A percentile compares a stretch with the other conserved stretches of the same genome.
Conservation (phyloP, 2,113 vertebrate species). For the Astur gentilis region DNA sequence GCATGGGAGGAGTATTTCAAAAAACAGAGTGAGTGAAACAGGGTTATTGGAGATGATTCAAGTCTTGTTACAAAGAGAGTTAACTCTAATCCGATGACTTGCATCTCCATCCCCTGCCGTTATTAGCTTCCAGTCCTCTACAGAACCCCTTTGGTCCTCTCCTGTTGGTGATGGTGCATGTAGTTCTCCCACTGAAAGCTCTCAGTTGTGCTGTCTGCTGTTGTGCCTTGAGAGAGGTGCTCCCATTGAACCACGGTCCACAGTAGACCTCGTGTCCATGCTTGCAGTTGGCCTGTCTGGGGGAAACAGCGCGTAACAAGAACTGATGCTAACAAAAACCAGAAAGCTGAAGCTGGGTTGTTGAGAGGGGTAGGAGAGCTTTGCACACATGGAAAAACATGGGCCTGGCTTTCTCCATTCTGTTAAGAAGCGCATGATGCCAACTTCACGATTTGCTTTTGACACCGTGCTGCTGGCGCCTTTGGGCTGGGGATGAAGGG, state of each 20-base stretch:
- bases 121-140: neutral
- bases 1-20: slow-evolving; percentile 95
- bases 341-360: neutral
- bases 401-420: neutral
- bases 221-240: accelerated
- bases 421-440: neutral
- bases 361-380: neutral
- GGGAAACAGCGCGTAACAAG: neutral
- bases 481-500: neutral
- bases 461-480: neutral
- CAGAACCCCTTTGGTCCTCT: neutral
- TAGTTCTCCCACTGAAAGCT: neutral
- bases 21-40: slow-evolving; percentile 82
- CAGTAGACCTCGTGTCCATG: accelerated
- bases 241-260: accelerated
- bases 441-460: neutral
- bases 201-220: neutral
- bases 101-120: neutral
- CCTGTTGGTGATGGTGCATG: slow-evolving; percentile 1
- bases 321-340: neutral
- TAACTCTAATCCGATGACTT: neutral
- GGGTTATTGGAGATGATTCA: neutral
- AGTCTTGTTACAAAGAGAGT: neutral
- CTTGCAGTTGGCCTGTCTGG: neutral
- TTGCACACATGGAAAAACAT: accelerated